Conservation (phyloP, 1,140 invertebrate genomes). For the Stegodyphus dumicola region DNA sequence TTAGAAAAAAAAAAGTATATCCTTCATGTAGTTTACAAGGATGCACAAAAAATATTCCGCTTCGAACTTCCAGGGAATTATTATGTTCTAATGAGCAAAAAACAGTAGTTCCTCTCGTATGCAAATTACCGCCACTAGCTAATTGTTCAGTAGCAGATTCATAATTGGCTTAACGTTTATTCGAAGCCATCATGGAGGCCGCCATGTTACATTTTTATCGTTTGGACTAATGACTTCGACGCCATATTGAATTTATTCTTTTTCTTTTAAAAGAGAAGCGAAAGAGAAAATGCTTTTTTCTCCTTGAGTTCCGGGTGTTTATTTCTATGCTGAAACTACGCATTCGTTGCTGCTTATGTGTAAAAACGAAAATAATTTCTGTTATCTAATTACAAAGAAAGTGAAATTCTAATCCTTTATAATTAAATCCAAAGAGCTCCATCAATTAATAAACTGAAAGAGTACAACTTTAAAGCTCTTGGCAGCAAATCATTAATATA, state of each 20-base stretch:
- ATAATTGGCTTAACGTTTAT: constrained; percentile 44
- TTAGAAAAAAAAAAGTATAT: not conserved
- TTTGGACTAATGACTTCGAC: constrained; percentile 28
- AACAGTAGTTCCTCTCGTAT: constrained; percentile 16
- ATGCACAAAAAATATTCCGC: not conserved
- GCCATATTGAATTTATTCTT: constrained; percentile 37
- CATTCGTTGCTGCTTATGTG: not conserved
- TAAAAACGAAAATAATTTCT: constrained; percentile 25
- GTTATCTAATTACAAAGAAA: constrained; percentile 35
- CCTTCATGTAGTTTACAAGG: no score
- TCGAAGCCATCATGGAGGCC: constrained; percentile 17
- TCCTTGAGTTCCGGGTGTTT: not conserved
- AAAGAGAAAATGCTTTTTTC: constrained; percentile 2
- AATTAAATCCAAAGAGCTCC: not conserved
- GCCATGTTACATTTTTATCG: constrained; percentile 30
- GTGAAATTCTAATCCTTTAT: constrained; percentile 20
- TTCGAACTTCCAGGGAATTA: constrained; percentile 1
- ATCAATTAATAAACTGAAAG: constrained; percentile 21
- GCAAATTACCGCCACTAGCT: constrained; percentile 41
- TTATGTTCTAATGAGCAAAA: constrained; percentile 47
- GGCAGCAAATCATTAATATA: constrained; percentile 31
- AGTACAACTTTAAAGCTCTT: not conserved
- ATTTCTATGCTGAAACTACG: not conserved
- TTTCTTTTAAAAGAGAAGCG: not conserved
- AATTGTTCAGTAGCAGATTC: constrained; percentile 37